A percentile compares a stretch with the other conserved stretches of the same genome.
phyloP scores from a whole-genome alignment of 1,140 invertebrate species.

The Solenopsis fugax region DNA sequence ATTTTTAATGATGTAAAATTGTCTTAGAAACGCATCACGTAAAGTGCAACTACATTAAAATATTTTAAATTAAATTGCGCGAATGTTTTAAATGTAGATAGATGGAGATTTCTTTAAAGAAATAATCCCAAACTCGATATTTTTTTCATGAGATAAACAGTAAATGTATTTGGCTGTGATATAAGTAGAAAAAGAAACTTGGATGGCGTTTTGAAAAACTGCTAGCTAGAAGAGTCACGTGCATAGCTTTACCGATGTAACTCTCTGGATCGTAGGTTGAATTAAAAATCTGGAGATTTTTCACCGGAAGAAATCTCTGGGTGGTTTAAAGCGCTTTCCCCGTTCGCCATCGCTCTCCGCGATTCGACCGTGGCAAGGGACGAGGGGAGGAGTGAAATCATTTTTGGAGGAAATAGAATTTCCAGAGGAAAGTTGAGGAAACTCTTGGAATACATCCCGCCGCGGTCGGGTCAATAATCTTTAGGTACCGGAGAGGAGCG shows the following conservation, averaged over 20 bases:
- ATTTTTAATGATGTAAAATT: not conserved
- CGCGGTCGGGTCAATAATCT: constrained; percentile 52
- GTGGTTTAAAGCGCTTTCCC: constrained; percentile 51
- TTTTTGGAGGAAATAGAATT: constrained; percentile 62
- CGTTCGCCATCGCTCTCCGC: constrained; percentile 35
- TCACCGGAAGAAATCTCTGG: constrained; percentile 51
- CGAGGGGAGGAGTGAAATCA: constrained; percentile 28
- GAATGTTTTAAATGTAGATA: not conserved
- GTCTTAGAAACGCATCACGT: not conserved
- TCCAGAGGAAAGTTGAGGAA: constrained; percentile 40
- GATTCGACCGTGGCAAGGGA: constrained; percentile 27
- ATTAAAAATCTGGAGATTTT: constrained; percentile 61
- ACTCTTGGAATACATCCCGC: constrained; percentile 51
- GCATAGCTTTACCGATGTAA: constrained; percentile 30
- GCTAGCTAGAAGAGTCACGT: not conserved
- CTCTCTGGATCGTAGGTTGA: constrained; percentile 32
- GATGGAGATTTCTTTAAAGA: not conserved
- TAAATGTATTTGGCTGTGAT: constrained; percentile 13
- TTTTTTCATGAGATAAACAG: not conserved
- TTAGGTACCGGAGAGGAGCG: not conserved
- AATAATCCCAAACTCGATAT: not conserved
- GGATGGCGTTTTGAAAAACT: not conserved
- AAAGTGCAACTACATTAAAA: not conserved
- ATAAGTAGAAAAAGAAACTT: not conserved
- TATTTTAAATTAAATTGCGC: not conserved